Base-by-base conservation (phyloP, 1,140 invertebrate genomes). In the Bilobella aurantiaca region DNA sequence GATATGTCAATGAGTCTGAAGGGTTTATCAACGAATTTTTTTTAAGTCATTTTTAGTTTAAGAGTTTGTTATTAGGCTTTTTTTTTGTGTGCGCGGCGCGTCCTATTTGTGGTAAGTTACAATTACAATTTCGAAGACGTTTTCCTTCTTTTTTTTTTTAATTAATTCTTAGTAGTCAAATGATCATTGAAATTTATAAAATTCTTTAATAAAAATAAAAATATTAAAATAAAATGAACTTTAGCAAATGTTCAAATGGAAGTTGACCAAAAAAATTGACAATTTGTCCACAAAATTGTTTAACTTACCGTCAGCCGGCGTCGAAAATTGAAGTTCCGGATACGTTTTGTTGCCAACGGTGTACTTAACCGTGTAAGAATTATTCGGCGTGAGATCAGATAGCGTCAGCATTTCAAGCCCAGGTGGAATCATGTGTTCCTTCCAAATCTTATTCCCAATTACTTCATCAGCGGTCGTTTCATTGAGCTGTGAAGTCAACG, bases 361-460 rank as follows among this genome's bases (percentile, higher is more conserved):
- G 61, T 73, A 75, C 56, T 73, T 74, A 56, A 75, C 66, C 2
- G 73, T 73, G 63, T 75, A 75, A 12, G 68, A 69, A 0, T 72
- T 75, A 47, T 69, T 70, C 8, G 73, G 69, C 1, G 32, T 57
- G 0, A 75, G 68, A 37, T 68, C 67, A 27, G 58, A 60, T 0
- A 75, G 62, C 1, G 64, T 69, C 1, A 69, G 46, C 46, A 70
- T 65, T 14, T 67, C 66, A n/a, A 73, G 61, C 2, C 69, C 69
- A 1, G 64, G 57, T 2, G 70, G 64, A 47, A 75, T 72, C n/a
- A 27, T 49, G 37, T 68, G 69, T 57, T 67, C 57, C 62, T 68
- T 71, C 72, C 72, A 72, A 32, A 69, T 31, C 12, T 62, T 28
- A 25, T 21, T 21, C 42, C 27, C 58, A 59, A 8, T 62, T 3